Base-by-base conservation (phyloP, 1,140 invertebrate genomes). In the Musca domestica region DNA sequence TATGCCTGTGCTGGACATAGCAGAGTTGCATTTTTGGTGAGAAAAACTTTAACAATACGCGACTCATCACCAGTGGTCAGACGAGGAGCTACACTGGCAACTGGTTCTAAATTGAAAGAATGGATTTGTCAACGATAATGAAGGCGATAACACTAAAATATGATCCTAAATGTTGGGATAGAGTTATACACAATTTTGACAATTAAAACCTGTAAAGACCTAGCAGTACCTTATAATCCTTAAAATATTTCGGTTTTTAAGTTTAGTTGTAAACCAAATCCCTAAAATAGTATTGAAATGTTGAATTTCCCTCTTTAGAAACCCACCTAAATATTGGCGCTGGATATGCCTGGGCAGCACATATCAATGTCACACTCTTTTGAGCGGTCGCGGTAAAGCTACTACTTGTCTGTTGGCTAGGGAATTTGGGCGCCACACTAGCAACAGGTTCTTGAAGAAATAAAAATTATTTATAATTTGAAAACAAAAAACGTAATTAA, bases 81-180 rank as follows among this genome's bases (percentile, higher is more conserved):
- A 78, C 88, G 88, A 69, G 89, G 89, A 72, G 85, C 85, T 58
- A 88, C 88, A 76, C 88, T 88, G 70, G 87, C 89, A 71, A 91
- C 86, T 20, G 90, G 90, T 81, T 92, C 90, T 92, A 84, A 52
- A 76, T 64, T 47, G 64, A 61, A 54, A 49, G n/a, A n/a, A n/a
- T n/a, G 3, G 19, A 49, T 3, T 7, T 25, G 20, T 22, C 17
- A 52, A 52, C 6, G n/a, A n/a, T n/a, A n/a, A n/a, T n/a, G n/a
- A n/a, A n/a, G n/a, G n/a, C n/a, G n/a, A n/a, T n/a, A n/a, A n/a
- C 15, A 52, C 15, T 15, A 23, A 2, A 34, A n/a, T 17, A 61
- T 15, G 20, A 3, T 30, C 15, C 23, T 2, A 41, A 61, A 65
- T 65, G 64, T 65, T 65, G 64, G 64, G 64, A 65, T 48, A 51